Evolutionary conservation across 2,888 invertebrate genomes (phyloP), one percentile per base, ranked within the genome.

Genomic region (Apamea epomidion): DNA sequence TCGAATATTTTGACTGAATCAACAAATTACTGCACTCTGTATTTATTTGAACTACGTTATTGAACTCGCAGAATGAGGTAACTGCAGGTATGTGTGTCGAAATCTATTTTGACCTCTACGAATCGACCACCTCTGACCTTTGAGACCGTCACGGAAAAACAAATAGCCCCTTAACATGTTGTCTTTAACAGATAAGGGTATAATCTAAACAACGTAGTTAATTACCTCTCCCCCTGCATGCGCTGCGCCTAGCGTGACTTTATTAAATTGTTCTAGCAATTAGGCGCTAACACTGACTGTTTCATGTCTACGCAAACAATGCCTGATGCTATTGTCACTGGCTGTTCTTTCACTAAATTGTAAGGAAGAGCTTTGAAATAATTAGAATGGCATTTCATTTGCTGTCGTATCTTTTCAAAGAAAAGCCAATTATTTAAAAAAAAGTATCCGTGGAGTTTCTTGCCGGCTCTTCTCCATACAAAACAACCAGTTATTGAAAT

Each of bases 181-280:
- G 68, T 82, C 71, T 85, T 65, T 65, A 48, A 51, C 72, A 71
- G 78, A 82, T 82, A 82, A 79, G 70, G 73, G 70, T 73, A 69
- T 29, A 70, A 25, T 72, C 29, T 62, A 74, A 76, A 69, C 74
- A 76, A 78, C n/a, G 51, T 51, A 70, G 76, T 67, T 81, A 83
- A 81, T 86, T 68, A 67, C 48, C 48, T 37, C n/a, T 10, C 21
- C 65, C 69, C 42, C 5, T 32, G 67, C 77, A 73, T 78, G 75
- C 72, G 72, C 58, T 18, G 58, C 10, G 54, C 67, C 65, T 84
- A 79, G 72, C 80, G 80, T 80, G 84, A 80, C 82, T 85, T 82
- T 85, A 88, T 88, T 87, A 88, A 85, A 88, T 80, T 76, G 80
- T 82, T 87, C 68, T 51, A 70, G 72, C 81, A 81, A 88, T 85